These are phyloP conservation scores for Gadopsis marmoratus DNA, from an alignment of 2,797 vertebrate species.

Conservation along the genomic window DNA sequence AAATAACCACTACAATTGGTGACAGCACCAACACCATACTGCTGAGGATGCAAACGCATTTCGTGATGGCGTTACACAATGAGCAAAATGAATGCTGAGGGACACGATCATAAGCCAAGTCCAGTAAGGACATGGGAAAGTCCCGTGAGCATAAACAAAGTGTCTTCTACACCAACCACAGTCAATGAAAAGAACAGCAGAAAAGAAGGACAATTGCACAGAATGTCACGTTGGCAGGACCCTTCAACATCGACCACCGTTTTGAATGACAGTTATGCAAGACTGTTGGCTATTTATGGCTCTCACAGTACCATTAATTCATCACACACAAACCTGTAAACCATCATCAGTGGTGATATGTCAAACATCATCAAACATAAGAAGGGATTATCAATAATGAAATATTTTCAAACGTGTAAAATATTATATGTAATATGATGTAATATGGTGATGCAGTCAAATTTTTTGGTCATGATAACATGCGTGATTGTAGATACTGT, in stretches of 20 bases:
- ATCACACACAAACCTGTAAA: neutral
- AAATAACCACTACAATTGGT: neutral
- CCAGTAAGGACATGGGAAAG: neutral
- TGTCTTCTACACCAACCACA: neutral
- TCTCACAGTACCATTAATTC: conserved; percentile 1
- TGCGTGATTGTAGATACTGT: neutral
- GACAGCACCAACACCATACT: neutral
- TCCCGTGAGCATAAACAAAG: neutral
- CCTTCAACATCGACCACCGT: neutral
- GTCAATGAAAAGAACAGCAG: neutral
- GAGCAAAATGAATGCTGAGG: neutral
- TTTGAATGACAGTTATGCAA: neutral
- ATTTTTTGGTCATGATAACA: neutral
- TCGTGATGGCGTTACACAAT: neutral
- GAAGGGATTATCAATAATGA: neutral
- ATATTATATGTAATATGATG: too few relatives aligned
- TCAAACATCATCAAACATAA: neutral
- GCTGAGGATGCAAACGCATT: neutral
- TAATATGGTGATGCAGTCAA: neutral
- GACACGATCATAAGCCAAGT: neutral
- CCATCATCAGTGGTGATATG: neutral
- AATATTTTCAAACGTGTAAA: neutral
- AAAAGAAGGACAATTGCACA: neutral
- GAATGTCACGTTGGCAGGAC: neutral
- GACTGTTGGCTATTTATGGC: conserved; percentile 3